These are phyloP conservation scores for Clitarchus hookeri DNA, from an alignment of 2,888 invertebrate species.

Conservation along the genomic window DNA sequence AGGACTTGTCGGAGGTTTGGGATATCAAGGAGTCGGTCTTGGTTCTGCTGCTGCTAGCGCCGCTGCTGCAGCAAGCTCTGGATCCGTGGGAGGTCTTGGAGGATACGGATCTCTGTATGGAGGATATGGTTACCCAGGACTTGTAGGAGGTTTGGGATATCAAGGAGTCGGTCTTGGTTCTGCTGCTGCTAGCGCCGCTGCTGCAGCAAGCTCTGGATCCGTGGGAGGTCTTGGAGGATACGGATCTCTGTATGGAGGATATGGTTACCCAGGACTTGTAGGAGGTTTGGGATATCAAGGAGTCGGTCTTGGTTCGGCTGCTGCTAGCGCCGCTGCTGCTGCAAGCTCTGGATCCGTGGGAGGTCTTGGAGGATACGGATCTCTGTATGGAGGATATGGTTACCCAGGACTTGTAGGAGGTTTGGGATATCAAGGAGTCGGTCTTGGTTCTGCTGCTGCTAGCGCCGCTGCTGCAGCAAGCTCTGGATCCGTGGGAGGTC, in stretches of 20 bases:
- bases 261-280: background rate
- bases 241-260: background rate
- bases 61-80: background rate
- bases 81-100: background rate
- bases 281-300: background rate
- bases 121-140: background rate
- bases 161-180: background rate
- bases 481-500: background rate
- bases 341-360: background rate
- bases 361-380: background rate
- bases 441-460: background rate
- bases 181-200: background rate
- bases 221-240: background rate
- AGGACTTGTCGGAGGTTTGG: background rate
- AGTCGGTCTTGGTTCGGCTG: background rate
- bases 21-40: background rate
- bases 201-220: background rate
- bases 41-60: background rate
- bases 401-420: background rate
- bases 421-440: background rate
- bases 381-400: background rate
- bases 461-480: background rate
- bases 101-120: background rate
- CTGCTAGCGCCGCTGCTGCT: background rate
- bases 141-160: background rate